Evolutionary conservation across 2,797 vertebrate genomes (phyloP), one percentile per base, ranked within the genome.

Genomic region (Mico argentatus): DNA sequence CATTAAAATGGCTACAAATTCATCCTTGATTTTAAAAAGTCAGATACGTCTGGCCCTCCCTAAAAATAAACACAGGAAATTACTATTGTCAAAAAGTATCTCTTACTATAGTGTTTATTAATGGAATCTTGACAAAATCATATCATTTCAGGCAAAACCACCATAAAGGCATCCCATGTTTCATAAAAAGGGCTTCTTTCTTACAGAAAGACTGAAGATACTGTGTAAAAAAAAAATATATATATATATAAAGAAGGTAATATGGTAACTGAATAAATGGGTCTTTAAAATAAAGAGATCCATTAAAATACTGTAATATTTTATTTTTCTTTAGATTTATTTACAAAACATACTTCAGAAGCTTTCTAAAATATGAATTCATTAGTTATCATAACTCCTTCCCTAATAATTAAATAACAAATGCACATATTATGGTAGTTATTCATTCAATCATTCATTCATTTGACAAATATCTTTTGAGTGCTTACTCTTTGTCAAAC

Each of bases 321-420:
- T 94, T 19, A 83, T 94, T 44, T 85, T 82, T 86, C 50, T 81
- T 61, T 75, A 46, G 1, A 46, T 14, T 4, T 67, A 85, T 3
- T 77, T 79, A 88, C 88, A 77, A 88, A 93, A 93, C 50, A 8
- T 61, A 36, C 26, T 85, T 59, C 27, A 33, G 77, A 96, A 67
- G 1, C 5, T 6, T 90, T 83, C 7, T 86, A n/a, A 94, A 90
- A 12, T 46, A 84, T 26, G 4, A 89, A 4, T 88, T 94, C 5
- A 83, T 48, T 41, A 59, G 11, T 4, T 17, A 55, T 41, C 70
- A n/a, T 17, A 82, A 1, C 4, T 76, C 7, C 0, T 87, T 26
- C 6, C 2, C 44, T 91, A 91, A 82, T 46, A 64, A 83, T 79
- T 72, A 72, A 76, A 64, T 59, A 36, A 67, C 41, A 84, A 84